Base-by-base conservation (phyloP, 2,113 vertebrate species). In the Grus americana region DNA sequence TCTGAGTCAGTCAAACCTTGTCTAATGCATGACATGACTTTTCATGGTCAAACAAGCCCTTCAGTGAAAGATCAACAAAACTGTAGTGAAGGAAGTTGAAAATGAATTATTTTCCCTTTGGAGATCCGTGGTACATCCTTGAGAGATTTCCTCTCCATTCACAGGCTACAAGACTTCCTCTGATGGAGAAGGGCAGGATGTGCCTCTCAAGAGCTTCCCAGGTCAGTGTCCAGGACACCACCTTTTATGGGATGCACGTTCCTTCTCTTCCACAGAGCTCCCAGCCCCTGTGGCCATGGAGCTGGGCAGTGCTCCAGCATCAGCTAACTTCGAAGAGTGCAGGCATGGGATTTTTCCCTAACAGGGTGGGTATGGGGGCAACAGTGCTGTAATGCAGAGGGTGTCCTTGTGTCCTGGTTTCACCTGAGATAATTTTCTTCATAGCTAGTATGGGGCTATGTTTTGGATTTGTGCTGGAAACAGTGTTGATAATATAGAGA, bases 131-230 rank as follows among this genome's bases (percentile, higher is more conserved):
- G 76, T 87, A 84, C 74, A 62, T 92, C 95, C 92, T 96, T 93
- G 86, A 89, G 92, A 92, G 78, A 93, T 85, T 94, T 96, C 92
- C 96, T 94, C 91, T 79, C 62, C 84, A 38, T 91, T 90, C 76
- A 57, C 34, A 88, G 76, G 57, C 88, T 75, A 54, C 76, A 76
- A 91, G 83, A 85, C 52, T 94, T 96, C 97, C 97, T 95, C 70
- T 87, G 86, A 32, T 89, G 96, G 86, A 95, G 73, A 93, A 94
- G 94, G 76, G 58, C 76, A 93, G 95, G 95, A 95, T 93, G 81
- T 91, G 36, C 40, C 91, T 93, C 78, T 92, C 70, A 55, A 91
- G 84, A 91, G 62, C 80, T 82, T 81, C 73, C 70, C 66, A 75
- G 54, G 71, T 88, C 66, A 49, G 36, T 85, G 84, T 75, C 80